Evolutionary conservation across 2,113 vertebrate species (phyloP).

Genomic region (Tetrao urogallus): DNA sequence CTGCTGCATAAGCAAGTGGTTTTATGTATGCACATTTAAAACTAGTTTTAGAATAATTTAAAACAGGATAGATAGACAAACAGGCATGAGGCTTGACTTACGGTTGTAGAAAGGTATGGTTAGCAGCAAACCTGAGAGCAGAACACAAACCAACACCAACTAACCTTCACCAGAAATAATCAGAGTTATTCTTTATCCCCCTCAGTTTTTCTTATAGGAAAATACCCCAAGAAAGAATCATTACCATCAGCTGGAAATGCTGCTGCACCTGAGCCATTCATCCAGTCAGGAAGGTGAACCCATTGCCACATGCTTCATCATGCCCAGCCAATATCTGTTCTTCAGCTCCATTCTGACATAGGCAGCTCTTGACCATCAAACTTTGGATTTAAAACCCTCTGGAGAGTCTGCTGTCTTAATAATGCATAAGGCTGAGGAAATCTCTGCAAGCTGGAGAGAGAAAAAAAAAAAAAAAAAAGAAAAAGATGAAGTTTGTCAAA

Average conservation of each 20-base stretch:
- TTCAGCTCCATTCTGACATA: neutral
- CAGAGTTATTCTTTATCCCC: neutral
- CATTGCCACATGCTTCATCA: accelerated
- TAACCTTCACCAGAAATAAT: neutral
- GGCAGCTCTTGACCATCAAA: neutral
- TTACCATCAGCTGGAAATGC: neutral
- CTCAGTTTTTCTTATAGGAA: neutral
- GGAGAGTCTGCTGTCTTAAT: neutral
- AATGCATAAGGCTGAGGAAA: neutral
- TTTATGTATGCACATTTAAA: neutral
- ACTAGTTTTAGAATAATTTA: neutral
- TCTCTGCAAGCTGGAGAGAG: neutral
- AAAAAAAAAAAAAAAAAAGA: neutral
- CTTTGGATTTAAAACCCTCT: neutral
- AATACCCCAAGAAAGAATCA: neutral
- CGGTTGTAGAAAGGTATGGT: neutral
- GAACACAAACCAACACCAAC: neutral
- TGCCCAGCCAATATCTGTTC: neutral
- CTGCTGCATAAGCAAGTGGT: neutral
- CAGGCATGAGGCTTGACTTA: neutral
- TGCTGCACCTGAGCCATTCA: neutral
- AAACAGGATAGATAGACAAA: neutral
- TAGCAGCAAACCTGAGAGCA: neutral
- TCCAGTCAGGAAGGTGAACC: neutral
- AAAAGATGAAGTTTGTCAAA: neutral